These are phyloP conservation scores for Poecilus cupreus DNA, from an alignment of 2,888 invertebrate species.

Conservation along the genomic window DNA sequence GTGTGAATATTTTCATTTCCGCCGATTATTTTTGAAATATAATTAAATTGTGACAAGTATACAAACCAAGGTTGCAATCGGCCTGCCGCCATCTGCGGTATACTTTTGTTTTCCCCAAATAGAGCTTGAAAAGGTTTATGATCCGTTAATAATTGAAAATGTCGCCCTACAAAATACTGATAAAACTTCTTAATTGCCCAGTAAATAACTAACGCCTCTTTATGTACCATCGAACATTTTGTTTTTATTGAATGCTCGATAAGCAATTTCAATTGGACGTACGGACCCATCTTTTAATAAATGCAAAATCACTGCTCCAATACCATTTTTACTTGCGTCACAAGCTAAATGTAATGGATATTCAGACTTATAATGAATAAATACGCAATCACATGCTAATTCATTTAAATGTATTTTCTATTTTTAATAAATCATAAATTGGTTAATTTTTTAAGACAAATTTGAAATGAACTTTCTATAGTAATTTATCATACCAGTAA, in stretches of 20 bases:
- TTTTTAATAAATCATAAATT: background rate
- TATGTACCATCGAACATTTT: conserved; percentile 64
- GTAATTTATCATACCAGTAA: background rate
- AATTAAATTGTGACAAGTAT: conserved; percentile 60
- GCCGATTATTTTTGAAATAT: conserved; percentile 59
- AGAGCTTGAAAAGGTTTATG: conserved; percentile 66
- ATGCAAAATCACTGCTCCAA: background rate
- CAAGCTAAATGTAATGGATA: background rate
- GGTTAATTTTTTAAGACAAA: background rate
- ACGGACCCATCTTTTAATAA: background rate
- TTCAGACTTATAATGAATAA: background rate
- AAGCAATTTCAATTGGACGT: background rate
- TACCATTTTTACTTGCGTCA: background rate
- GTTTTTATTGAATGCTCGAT: background rate
- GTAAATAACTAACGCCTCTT: no score
- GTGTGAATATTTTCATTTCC: conserved; percentile 52
- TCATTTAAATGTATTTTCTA: background rate
- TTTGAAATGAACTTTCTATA: background rate
- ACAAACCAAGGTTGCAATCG: conserved; percentile 66
- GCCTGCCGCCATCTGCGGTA: conserved; percentile 66
- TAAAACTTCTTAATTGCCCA: no score
- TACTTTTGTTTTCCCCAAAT: conserved; percentile 65
- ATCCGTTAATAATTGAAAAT: conserved; percentile 66
- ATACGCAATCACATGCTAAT: background rate
- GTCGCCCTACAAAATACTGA: no score